Base-by-base conservation (phyloP, 1,140 invertebrate genomes). In the Drosophila mojavensis region DNA sequence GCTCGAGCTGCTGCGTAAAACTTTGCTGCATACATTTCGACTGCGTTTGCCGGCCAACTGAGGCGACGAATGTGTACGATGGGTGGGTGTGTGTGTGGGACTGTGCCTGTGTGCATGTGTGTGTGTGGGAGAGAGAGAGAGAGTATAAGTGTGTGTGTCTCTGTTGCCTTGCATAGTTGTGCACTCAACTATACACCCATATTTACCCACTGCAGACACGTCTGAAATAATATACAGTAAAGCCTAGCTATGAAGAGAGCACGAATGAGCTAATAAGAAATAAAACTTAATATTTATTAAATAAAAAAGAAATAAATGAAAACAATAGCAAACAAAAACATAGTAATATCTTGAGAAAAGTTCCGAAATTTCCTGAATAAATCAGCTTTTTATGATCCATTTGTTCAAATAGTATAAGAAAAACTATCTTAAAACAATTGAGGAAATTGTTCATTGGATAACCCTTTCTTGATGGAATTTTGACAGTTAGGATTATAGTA, bases 1-100 rank as follows among this genome's bases (percentile, higher is more conserved):
- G 9, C 33, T 24, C 13, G 33, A 59, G 45, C 9, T 9, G 54
- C 50, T 84, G 78, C 70, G 78, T 86, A 77, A 81, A 72, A 66
- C 54, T 68, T 85, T 66, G 75, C 60, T 70, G 67, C 53, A 67
- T 69, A 36, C 64, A 65, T 75, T 78, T 56, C 45, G 10, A 54
- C 15, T 43, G 56, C 41, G 64, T 24, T 54, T 36, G 11, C 20
- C 43, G 36, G 51, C 11, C 36, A 13, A 55, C 53, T 20, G 30
- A 33, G 7, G 9, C 33, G 33, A 15, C 33, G 39, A 48, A 30
- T 39, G 24, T 53, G 28, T 24, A 20, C 10, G 33, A 30, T 33
- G 33, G 6, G 9, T 33, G 9, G 26, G 15, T 11, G 55, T 50
- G 28, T 50, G 51, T 65, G 26, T 47, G 15, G 30, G 26, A n/a